These are phyloP conservation scores for Drosophila grimshawi DNA, from an alignment of 1,140 invertebrate species.

Conservation along the genomic window DNA sequence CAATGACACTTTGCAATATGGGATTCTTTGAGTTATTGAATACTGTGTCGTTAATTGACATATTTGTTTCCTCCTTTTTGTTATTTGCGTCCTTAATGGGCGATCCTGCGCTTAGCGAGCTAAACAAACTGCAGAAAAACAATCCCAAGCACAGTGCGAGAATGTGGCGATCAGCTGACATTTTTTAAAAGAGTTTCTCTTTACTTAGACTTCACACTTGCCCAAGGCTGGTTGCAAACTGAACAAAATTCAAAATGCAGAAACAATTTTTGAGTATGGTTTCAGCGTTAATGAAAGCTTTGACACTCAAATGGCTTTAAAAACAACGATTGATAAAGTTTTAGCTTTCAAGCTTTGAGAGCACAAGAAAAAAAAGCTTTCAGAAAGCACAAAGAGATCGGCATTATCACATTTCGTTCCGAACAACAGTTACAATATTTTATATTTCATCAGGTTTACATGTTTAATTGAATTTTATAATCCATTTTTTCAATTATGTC, in stretches of 20 bases:
- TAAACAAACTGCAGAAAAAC: slow-evolving; percentile 16
- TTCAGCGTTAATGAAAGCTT: slow-evolving; percentile 1
- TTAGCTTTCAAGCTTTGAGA: background rate
- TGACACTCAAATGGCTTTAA: background rate
- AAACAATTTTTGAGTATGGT: background rate
- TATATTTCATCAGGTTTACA: too few species aligned
- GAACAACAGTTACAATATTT: too few species aligned
- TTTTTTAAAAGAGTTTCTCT: background rate
- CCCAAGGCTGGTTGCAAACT: slow-evolving; percentile 15
- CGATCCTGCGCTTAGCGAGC: background rate
- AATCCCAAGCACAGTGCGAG: slow-evolving; percentile 8
- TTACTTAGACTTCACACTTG: slow-evolving; percentile 13
- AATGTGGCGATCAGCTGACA: background rate
- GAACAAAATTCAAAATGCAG: background rate
- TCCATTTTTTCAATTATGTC: background rate
- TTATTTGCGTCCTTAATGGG: background rate
- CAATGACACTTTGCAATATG: slow-evolving; percentile 18
- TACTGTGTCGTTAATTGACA: background rate
- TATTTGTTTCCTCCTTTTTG: background rate
- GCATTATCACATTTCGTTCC: background rate
- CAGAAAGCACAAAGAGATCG: background rate
- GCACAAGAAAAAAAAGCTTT: background rate
- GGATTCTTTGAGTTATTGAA: background rate
- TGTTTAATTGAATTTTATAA: background rate
- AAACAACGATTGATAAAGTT: background rate